These are phyloP conservation scores for Chrysochloris asiatica DNA, from an alignment of 2,113 vertebrate species.

Conservation along the genomic window DNA sequence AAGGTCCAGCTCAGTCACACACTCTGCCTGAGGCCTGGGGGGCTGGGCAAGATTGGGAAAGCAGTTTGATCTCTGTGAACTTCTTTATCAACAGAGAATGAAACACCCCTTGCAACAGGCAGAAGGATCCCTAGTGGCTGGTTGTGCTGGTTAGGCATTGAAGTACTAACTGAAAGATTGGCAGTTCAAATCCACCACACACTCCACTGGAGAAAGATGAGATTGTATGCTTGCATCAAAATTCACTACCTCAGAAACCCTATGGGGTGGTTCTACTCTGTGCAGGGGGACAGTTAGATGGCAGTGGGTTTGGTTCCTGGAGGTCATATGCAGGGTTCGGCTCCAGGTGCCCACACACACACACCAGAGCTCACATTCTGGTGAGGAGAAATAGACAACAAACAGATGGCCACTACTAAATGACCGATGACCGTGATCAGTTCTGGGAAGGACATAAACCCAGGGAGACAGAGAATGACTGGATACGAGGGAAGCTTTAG, in stretches of 20 bases:
- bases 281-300: no score
- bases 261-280: no score
- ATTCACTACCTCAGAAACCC: no score
- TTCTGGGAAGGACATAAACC: neutral
- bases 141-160: no score
- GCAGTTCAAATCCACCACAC: no score
- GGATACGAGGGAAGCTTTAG: neutral
- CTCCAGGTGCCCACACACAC: no score
- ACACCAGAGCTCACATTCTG: neutral
- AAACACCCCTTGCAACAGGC: neutral
- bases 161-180: no score
- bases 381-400: neutral
- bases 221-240: no score
- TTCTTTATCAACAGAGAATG: neutral
- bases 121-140: no score
- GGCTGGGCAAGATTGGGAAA: neutral
- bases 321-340: no score
- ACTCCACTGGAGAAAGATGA: no score
- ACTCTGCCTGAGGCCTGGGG: neutral
- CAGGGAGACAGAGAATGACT: neutral
- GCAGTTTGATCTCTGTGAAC: neutral
- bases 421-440: neutral
- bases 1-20: neutral
- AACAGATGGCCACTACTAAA: neutral
- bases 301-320: no score